phyloP scores from a whole-genome alignment of 2,888 invertebrate genomes.

The Artemia sinica region DNA sequence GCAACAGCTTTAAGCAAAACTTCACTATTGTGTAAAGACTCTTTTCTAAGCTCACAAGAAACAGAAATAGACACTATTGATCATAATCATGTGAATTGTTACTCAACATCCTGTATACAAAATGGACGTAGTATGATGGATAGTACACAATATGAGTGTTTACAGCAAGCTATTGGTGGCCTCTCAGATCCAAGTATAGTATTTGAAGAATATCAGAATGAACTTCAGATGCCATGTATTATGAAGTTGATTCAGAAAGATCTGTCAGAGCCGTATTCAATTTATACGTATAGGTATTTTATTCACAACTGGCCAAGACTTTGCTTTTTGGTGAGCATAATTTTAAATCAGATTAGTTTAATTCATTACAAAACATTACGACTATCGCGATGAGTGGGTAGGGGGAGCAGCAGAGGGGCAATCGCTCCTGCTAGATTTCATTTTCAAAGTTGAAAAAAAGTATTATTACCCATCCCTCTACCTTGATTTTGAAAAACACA shows the following conservation, averaged over 20 bases:
- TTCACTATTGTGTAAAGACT: neutral
- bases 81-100: neutral
- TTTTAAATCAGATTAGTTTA: neutral
- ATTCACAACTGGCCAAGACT: slow-evolving; percentile 99
- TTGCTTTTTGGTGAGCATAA: slow-evolving; percentile 68
- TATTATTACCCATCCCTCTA: too few relatives aligned
- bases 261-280: slow-evolving; percentile 97
- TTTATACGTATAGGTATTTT: slow-evolving; percentile 99
- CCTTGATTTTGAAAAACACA: too few relatives aligned
- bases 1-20: neutral
- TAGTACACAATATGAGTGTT: neutral
- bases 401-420: too few relatives aligned
- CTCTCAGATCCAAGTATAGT: neutral
- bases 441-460: too few relatives aligned
- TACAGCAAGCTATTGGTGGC: neutral
- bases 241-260: slow-evolving; percentile 98
- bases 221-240: slow-evolving; percentile 93
- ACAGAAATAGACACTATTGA: neutral
- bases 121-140: neutral
- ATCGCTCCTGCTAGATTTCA: too few relatives aligned
- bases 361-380: too few relatives aligned
- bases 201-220: slow-evolving; percentile 54
- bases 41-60: neutral
- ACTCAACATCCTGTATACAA: neutral
- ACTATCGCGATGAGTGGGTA: too few relatives aligned